phyloP scores from a whole-genome alignment of 2,113 vertebrate genomes.

The Bettongia penicillata region DNA sequence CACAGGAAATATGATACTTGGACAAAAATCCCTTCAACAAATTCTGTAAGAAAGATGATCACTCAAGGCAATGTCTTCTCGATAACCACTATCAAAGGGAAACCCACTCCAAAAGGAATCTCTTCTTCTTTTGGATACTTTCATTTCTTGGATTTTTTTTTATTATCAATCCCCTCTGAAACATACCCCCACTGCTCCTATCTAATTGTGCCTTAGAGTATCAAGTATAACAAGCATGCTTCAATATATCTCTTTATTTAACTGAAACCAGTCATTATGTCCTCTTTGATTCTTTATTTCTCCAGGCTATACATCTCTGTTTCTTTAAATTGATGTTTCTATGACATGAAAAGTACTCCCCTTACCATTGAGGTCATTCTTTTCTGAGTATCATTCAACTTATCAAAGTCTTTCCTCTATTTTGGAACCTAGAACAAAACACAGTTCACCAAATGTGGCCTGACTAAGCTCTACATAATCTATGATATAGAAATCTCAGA shows the following conservation, averaged over 20 bases:
- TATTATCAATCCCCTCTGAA: not conserved
- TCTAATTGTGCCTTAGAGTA: not conserved
- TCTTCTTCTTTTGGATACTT: not conserved
- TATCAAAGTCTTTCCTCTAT: not conserved
- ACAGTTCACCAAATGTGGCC: not conserved
- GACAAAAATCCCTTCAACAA: not conserved
- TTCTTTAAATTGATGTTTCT: not conserved
- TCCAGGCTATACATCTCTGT: not conserved
- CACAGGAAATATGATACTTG: not conserved
- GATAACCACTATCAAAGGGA: not conserved
- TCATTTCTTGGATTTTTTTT: not conserved
- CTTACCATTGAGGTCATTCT: not conserved
- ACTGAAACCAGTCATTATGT: not conserved
- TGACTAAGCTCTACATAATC: not conserved
- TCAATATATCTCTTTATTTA: not conserved
- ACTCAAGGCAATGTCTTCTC: not conserved
- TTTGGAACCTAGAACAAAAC: not conserved
- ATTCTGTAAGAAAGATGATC: not conserved
- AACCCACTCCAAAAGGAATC: not conserved
- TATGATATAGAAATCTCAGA: not conserved
- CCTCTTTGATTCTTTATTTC: not conserved
- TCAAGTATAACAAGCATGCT: not conserved
- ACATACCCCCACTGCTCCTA: not conserved
- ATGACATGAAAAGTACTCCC: not conserved
- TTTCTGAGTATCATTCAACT: not conserved